Evolutionary conservation across 2,797 vertebrate genomes (phyloP).

Genomic region (Limnodromus scolopaceus): DNA sequence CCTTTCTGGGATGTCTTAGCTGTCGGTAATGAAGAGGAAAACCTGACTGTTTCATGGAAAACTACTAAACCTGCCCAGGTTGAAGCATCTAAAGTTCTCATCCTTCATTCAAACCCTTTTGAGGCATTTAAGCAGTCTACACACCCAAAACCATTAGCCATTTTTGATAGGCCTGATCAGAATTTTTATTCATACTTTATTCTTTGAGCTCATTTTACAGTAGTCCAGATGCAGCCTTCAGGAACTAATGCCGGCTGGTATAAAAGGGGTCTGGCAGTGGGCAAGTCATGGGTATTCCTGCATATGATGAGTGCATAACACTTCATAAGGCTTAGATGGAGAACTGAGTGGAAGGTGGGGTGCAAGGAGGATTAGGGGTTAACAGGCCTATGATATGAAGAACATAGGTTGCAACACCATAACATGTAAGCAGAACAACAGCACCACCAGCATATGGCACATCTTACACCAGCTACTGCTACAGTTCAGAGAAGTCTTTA

Average conservation of each 20-base stretch:
- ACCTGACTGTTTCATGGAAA: background rate
- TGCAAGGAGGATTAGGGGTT: background rate
- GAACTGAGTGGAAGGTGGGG: background rate
- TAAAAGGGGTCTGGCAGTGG: background rate
- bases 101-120: background rate
- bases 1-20: background rate
- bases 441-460: background rate
- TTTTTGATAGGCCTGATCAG: background rate
- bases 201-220: background rate
- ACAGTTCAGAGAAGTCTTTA: background rate
- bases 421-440: background rate
- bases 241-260: background rate
- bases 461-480: background rate
- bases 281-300: background rate
- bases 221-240: background rate
- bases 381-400: background rate
- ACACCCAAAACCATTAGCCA: background rate
- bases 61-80: background rate
- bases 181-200: background rate
- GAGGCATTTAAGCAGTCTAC: background rate
- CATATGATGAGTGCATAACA: fast-evolving
- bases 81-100: background rate
- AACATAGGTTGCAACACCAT: background rate
- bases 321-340: background rate
- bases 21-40: background rate